Base-by-base conservation (phyloP, 2,888 invertebrate species). In the Agonopterix arenella region DNA sequence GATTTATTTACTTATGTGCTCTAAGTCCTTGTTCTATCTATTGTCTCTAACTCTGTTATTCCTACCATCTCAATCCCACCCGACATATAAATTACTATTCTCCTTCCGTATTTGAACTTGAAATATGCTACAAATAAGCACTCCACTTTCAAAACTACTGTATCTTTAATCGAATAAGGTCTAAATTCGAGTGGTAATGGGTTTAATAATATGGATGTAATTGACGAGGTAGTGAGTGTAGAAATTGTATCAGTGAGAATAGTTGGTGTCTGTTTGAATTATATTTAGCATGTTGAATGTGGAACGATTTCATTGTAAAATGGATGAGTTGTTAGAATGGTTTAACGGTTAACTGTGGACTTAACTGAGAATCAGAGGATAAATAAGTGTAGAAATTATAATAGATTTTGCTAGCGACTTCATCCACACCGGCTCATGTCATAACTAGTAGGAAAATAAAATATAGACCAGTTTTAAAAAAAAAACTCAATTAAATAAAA, bases 31-130 rank as follows among this genome's bases (percentile, higher is more conserved):
- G n/a, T n/a, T n/a, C n/a, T n/a, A n/a, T 28, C 28, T 28, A 28
- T 28, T 28, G 28, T 28, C 28, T 28, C 28, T 28, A 28, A 28
- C 5, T 28, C 28, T 28, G 28, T 28, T 5, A 28, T 28, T 5
- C 28, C 28, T 46, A 41, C 46, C 28, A 47, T 47, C 11, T 47
- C 28, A 47, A 40, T 11, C 40, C 7, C 45, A 50, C 48, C 11
- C 53, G 50, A 55, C 52, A 52, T 52, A 53, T 53, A 53, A 53
- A 52, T 50, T 53, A 28, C 28, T 28, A 48, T 49, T 44, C 18
- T 44, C 50, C 55, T 56, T 50, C 55, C 51, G 53, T 53, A 56
- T 56, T 56, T 48, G 46, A 53, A 49, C 41, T n/a, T 49, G 18
- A 52, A 52, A 45, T 48, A 54, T 38, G 2, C 8, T n/a, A 43